Conservation (phyloP, 2,113 vertebrate genomes). For the Gasterosteus aculeatus region DNA sequence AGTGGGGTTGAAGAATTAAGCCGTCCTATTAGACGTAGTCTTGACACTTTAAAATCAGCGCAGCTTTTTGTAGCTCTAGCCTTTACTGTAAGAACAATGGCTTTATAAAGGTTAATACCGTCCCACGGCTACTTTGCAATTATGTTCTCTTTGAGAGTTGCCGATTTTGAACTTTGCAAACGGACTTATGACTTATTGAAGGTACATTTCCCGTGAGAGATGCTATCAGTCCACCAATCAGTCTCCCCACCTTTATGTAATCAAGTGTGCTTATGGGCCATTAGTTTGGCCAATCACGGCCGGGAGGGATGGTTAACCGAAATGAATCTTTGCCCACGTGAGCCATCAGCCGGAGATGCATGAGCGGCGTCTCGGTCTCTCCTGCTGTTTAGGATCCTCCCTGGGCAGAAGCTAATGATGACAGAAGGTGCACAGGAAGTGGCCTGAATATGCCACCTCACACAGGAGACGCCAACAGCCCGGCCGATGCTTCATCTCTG, state of each 20-base stretch:
- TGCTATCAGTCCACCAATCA: slow-evolving; percentile 42
- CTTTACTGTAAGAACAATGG: slow-evolving; percentile 4
- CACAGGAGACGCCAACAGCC: slow-evolving; percentile 59
- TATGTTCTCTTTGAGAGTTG: slow-evolving; percentile 6
- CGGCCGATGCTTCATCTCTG: slow-evolving; percentile 63
- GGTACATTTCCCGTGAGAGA: slow-evolving; percentile 18
- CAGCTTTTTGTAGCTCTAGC: slow-evolving; percentile 18
- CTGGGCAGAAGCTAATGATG: slow-evolving; percentile 64
- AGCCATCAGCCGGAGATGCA: slow-evolving; percentile 30
- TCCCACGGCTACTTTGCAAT: slow-evolving; percentile 19
- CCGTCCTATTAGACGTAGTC: background rate
- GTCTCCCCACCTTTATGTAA: slow-evolving; percentile 50
- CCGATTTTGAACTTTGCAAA: slow-evolving; percentile 13
- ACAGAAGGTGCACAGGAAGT: slow-evolving; percentile 63
- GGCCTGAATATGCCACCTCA: slow-evolving; percentile 74
- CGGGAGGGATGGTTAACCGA: slow-evolving; percentile 23
- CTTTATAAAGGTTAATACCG: slow-evolving; percentile 34
- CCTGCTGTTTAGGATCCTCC: slow-evolving; percentile 47
- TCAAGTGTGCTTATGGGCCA: slow-evolving; percentile 52
- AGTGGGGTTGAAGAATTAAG: slow-evolving; percentile 17
- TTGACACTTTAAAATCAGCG: slow-evolving; percentile 5
- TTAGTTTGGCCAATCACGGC: slow-evolving; percentile 53
- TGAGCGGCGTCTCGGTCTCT: slow-evolving; percentile 8
- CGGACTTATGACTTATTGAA: slow-evolving; percentile 31
- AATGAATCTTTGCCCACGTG: slow-evolving; percentile 57